Evolutionary conservation across 2,113 vertebrate species (phyloP), one percentile per base, ranked within the genome.

Genomic region (Trichechus manatus): DNA sequence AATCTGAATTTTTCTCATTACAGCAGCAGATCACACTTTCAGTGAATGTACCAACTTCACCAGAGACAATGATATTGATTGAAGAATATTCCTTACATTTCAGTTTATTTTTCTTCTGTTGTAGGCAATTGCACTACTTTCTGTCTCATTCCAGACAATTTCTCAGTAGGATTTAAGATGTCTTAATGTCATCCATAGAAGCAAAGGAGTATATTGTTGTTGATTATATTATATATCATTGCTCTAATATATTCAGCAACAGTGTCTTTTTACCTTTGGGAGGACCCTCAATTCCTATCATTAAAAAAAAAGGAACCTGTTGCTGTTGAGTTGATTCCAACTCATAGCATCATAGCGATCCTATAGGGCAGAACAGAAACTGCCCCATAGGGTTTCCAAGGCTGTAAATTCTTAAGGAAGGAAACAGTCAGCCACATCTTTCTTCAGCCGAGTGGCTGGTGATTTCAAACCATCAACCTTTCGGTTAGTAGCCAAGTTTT

Each of bases 21-120:
- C 33, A 33, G 36, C 66, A 79, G 29, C 27, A 78, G n/a, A n/a
- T n/a, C n/a, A 87, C 25, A 70, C 27, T 77, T n/a, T 81, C 42
- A 70, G 17, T 92, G 23, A 92, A 36, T 44, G 33, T 31, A 33
- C 53, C n/a, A 39, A 20, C 25, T 78, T 74, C 42, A 74, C 5
- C 1, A 79, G 5, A 91, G 66, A 56, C 64, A 47, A 25, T 6
- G 53, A 33, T 23, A 79, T 53, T 78, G 77, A 89, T 63, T 80
- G 36, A 89, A 50, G 44, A 95, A 78, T 86, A 89, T 39, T 84
- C 5, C 44, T 89, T 85, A 74, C 19, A 39, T 89, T 88, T 17
- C 33, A 59, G 0, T 84, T 89, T 70, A 5, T 70, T 59, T 81
- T 96, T 87, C 36, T 87, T 74, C 11, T 15, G 13, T 64, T 80